These are phyloP conservation scores for Diadema setosum DNA, from an alignment of 35 echinoderm and acorn worm genomes.

Conservation along the genomic window DNA sequence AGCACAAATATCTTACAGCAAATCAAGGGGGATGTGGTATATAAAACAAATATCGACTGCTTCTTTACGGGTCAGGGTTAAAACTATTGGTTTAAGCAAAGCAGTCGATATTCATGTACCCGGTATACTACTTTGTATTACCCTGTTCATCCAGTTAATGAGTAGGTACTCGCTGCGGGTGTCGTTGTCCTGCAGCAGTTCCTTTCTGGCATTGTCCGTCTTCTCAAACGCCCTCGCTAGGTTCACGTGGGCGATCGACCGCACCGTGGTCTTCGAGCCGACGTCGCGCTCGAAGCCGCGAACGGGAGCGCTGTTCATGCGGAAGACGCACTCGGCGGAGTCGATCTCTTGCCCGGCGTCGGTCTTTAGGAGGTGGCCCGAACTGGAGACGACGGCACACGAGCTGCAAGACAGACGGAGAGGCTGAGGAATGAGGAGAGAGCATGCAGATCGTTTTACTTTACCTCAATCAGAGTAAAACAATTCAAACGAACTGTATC, in stretches of 20 bases:
- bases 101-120: no score
- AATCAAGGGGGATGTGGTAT: no score
- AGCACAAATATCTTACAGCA: no score
- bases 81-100: no score
- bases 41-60: no score
- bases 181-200: slow-evolving; percentile 41
- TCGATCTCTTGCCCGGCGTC: slow-evolving; percentile 74
- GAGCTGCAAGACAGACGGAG: slow-evolving; percentile 54
- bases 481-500: background rate
- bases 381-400: slow-evolving; percentile 89
- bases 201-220: slow-evolving; percentile 2
- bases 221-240: slow-evolving; percentile 48
- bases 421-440: slow-evolving; percentile 1
- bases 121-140: no score
- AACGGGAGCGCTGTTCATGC: slow-evolving; percentile 96
- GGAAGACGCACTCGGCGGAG: slow-evolving; percentile 67
- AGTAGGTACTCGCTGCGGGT: slow-evolving; percentile 64
- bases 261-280: slow-evolving; percentile 76
- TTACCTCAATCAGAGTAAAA: background rate
- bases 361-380: slow-evolving; percentile 80
- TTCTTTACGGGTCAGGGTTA: no score
- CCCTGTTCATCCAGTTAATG: slow-evolving; percentile 84
- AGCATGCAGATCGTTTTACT: background rate
- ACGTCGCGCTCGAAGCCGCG: slow-evolving; percentile 71
- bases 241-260: slow-evolving; percentile 85